phyloP scores from a whole-genome alignment of 64 coral and sea anemone species.

The Hydrozoanthus tunicans region DNA sequence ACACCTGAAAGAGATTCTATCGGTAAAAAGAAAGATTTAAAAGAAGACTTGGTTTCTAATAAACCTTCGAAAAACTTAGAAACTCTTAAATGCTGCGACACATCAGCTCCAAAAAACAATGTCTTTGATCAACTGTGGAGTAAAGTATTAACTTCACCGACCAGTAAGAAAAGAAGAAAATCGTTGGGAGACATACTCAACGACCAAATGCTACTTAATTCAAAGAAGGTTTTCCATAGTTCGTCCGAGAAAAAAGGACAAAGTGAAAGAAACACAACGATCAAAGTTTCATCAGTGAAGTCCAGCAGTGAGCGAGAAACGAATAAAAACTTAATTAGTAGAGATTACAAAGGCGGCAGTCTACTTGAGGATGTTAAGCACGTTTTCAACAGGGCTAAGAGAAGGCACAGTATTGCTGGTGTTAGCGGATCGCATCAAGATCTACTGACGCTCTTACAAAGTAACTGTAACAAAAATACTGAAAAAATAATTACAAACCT shows the following conservation, averaged over 20 bases:
- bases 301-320: background rate
- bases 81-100: background rate
- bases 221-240: background rate
- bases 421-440: background rate
- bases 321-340: background rate
- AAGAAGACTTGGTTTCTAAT: background rate
- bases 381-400: background rate
- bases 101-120: background rate
- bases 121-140: background rate
- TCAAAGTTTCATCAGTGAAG: background rate
- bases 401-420: conserved; percentile 13
- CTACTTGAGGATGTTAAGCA: conserved; percentile 3
- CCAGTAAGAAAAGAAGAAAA: background rate
- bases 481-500: background rate
- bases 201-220: background rate
- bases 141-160: background rate
- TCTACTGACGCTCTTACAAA: background rate
- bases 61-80: background rate
- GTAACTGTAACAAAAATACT: background rate
- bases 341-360: background rate
- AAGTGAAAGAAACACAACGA: background rate
- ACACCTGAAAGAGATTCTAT: too few species aligned
- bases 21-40: background rate
- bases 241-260: background rate
- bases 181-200: background rate